Evolutionary conservation across 2,797 vertebrate genomes (phyloP).

Genomic region (Pseudochromis fuscus): DNA sequence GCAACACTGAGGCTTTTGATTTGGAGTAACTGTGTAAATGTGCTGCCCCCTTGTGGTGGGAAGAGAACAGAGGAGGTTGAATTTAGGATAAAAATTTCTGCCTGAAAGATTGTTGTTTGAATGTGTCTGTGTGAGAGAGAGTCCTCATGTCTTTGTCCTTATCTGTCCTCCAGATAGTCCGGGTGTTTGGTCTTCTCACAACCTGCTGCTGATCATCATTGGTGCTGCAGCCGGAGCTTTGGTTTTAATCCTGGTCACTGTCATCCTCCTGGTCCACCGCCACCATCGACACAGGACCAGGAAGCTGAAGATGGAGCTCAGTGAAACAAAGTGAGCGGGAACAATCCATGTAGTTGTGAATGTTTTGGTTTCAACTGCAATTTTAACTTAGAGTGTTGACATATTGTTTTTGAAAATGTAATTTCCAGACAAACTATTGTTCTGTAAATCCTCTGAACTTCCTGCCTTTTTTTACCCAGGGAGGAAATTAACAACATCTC

Average conservation of each 20-base stretch:
- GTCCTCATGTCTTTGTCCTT: not conserved
- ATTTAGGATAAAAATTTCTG: not conserved
- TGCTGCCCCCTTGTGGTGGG: conserved; percentile 71
- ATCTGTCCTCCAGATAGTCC: conserved; percentile 33
- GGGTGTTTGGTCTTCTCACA: conserved; percentile 44
- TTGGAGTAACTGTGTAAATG: conserved; percentile 16
- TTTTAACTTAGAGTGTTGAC: not conserved
- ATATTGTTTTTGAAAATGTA: conserved; percentile 9
- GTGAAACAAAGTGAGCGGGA: conserved; percentile 86
- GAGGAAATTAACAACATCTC: conserved; percentile 84
- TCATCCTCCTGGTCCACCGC: conserved; percentile 86
- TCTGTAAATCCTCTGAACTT: conserved; percentile 26
- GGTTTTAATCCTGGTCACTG: conserved; percentile 85
- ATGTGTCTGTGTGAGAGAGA: not conserved
- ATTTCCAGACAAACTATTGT: conserved; percentile 6
- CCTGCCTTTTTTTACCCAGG: conserved; percentile 60
- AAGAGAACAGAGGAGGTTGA: not conserved
- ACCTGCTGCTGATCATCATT: conserved; percentile 85
- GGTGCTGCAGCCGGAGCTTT: conserved; percentile 82
- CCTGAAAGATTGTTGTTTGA: not conserved
- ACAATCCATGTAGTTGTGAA: not conserved
- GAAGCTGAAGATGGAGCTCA: conserved; percentile 84
- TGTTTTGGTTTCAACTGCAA: conserved; percentile 9
- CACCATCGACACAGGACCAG: conserved; percentile 87
- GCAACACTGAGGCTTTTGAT: conserved; percentile 3